Evolutionary conservation across 2,888 invertebrate genomes (phyloP), one percentile per base, ranked within the genome.

Genomic region (Luperina testacea): DNA sequence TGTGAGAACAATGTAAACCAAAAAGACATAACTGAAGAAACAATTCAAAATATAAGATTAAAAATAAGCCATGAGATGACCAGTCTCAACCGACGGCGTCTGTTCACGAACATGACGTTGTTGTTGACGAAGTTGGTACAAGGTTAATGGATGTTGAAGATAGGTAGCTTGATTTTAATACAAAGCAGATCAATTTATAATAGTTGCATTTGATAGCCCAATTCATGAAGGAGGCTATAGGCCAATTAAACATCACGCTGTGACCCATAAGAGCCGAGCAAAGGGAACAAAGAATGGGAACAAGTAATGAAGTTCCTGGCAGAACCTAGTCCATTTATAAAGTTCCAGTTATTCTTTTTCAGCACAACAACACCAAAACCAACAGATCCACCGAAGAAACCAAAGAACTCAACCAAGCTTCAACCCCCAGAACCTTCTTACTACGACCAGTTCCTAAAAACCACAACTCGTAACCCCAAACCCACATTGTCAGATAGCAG

Each of bases 371-470:
- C 92, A 45, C 80, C 90, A 74, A 90, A 90, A 20, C 87, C 92
- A 70, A 83, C 87, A 63, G 91, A 48, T 53, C 89, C 89, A 48
- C 80, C 88, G 81, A 77, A 89, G 5, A 94, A 91, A 85, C 90
- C 89, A 17, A 87, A 86, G 0, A 91, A 89, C 69, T 82, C 90
- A 0, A 92, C 94, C 3, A 95, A 94, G 83, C 89, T 94, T 0
- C 91, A 95, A 11, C 92, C 93, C 2, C 95, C 94, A 70, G 95
- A 96, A 82, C 95, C 94, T 0, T 94, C 94, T 0, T 96, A 95
- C 86, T 97, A 95, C 84, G 94, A 97, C 80, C 96, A 97, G 83
- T 97, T 97, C 85, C 86, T 97, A 24, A 96, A 96, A 92, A 94
- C 96, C 17, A 95, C 97, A 75, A 93, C 93, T 7, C 72, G 82